Evolutionary conservation across 2,797 vertebrate species (phyloP).

Genomic region (Coregonus sp.): DNA sequence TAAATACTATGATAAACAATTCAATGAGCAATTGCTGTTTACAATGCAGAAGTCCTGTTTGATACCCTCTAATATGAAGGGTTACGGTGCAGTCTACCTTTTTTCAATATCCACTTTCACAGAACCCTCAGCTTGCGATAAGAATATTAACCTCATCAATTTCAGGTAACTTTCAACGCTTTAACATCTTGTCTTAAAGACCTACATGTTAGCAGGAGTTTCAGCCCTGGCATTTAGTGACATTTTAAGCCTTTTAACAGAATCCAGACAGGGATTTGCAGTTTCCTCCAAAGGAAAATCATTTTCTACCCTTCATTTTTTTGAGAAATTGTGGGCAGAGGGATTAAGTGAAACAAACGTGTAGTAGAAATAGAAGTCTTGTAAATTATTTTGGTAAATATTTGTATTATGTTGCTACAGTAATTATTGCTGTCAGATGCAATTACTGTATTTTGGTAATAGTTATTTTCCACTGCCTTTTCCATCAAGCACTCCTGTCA

Average conservation of each 20-base stretch:
- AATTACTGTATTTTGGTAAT: neutral
- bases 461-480: slow-evolving; percentile 2
- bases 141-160: slow-evolving; percentile 83
- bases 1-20: slow-evolving; percentile 74
- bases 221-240: slow-evolving; percentile 84
- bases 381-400: slow-evolving; percentile 47
- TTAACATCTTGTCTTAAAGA: slow-evolving; percentile 81
- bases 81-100: slow-evolving; percentile 69
- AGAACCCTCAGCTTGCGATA: slow-evolving; percentile 69
- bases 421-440: neutral
- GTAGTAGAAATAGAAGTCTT: slow-evolving; percentile 71
- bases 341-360: slow-evolving; percentile 79
- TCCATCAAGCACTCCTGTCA: neutral
- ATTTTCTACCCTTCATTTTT: slow-evolving; percentile 78
- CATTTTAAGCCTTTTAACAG: slow-evolving; percentile 87
- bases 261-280: slow-evolving; percentile 82
- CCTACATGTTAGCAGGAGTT: slow-evolving; percentile 76
- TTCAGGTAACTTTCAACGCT: slow-evolving; percentile 81
- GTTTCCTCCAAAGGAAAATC: slow-evolving; percentile 79
- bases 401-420: slow-evolving; percentile 68
- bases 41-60: slow-evolving; percentile 66
- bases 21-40: slow-evolving; percentile 76
- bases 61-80: slow-evolving; percentile 75
- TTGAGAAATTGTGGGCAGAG: slow-evolving; percentile 77
- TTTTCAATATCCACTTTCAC: slow-evolving; percentile 78